phyloP scores from a whole-genome alignment of 2,797 vertebrate species.

The Muscicapa striata region DNA sequence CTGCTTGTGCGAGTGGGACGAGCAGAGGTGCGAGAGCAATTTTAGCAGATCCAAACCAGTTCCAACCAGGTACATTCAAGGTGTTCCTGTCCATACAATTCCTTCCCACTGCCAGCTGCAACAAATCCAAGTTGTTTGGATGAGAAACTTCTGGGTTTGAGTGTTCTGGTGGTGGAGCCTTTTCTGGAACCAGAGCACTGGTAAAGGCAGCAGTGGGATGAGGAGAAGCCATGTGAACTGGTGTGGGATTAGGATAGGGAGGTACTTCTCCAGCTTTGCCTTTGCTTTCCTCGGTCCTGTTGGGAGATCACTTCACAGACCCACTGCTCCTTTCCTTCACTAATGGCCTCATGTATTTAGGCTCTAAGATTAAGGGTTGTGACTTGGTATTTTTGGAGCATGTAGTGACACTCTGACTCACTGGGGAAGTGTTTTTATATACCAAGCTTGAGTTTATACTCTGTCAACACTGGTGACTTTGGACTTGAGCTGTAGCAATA shows the following conservation, averaged over 20 bases:
- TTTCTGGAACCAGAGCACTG: not conserved
- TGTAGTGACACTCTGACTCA: not conserved
- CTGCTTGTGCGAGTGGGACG: not conserved
- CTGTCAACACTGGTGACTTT: not conserved
- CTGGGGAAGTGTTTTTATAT: not conserved
- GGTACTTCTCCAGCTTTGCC: not conserved
- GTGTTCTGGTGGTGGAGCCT: not conserved
- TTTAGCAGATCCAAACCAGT: not conserved
- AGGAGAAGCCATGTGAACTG: fast-evolving
- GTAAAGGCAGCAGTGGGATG: not conserved
- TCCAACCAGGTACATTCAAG: fast-evolving
- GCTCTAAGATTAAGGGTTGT: not conserved
- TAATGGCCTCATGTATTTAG: not conserved
- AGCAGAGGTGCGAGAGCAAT: fast-evolving
- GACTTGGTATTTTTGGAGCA: not conserved
- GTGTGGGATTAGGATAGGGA: not conserved
- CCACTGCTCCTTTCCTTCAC: not conserved
- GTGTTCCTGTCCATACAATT: not conserved
- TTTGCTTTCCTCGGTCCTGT: not conserved
- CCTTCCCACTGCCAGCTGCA: not conserved
- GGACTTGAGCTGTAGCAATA: not conserved
- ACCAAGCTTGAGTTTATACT: not conserved
- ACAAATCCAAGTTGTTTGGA: not conserved
- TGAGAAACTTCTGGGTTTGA: not conserved
- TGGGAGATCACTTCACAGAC: not conserved